phyloP scores from a whole-genome alignment of 2,113 vertebrate genomes.

The Halichoeres trimaculatus region DNA sequence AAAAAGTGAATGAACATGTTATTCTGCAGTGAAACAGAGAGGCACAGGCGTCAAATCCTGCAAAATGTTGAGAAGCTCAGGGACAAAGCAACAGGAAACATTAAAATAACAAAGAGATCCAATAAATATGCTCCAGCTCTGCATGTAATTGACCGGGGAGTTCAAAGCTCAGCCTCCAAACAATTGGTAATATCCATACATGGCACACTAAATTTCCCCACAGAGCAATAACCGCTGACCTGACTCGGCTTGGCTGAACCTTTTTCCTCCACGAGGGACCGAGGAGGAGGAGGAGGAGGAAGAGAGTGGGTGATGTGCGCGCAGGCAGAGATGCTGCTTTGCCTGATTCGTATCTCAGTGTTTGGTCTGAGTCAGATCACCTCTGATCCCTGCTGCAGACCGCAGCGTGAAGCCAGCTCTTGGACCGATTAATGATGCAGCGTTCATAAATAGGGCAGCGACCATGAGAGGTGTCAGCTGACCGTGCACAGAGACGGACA shows the following conservation, averaged over 20 bases:
- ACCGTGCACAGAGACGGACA: neutral
- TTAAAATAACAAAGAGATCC: constrained; percentile 28
- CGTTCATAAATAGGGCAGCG: constrained; percentile 26
- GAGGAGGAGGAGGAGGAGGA: neutral
- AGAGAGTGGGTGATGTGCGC: constrained; percentile 5
- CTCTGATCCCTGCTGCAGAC: constrained; percentile 30
- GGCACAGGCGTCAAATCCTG: neutral
- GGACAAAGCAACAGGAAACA: neutral
- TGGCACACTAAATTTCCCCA: constrained; percentile 70
- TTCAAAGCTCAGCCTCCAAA: constrained; percentile 43
- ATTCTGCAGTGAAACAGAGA: neutral
- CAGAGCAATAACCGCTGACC: constrained; percentile 68
- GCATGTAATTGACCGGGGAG: constrained; percentile 54
- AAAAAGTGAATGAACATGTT: neutral
- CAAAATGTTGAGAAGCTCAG: constrained; percentile 10
- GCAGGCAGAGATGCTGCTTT: neutral
- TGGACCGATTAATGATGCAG: constrained; percentile 29
- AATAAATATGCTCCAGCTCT: constrained; percentile 47
- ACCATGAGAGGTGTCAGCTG: constrained; percentile 9
- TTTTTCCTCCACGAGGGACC: constrained; percentile 22
- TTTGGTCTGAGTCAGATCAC: constrained; percentile 46
- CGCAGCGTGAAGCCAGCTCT: constrained; percentile 26
- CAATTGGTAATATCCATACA: constrained; percentile 48
- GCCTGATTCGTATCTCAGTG: constrained; percentile 13
- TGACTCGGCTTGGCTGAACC: constrained; percentile 42